A percentile compares a stretch with the other conserved stretches of the same genome.
Evolutionary conservation across 2,113 vertebrate genomes (phyloP).

Genomic region (Ictidomys tridecemlineatus): DNA sequence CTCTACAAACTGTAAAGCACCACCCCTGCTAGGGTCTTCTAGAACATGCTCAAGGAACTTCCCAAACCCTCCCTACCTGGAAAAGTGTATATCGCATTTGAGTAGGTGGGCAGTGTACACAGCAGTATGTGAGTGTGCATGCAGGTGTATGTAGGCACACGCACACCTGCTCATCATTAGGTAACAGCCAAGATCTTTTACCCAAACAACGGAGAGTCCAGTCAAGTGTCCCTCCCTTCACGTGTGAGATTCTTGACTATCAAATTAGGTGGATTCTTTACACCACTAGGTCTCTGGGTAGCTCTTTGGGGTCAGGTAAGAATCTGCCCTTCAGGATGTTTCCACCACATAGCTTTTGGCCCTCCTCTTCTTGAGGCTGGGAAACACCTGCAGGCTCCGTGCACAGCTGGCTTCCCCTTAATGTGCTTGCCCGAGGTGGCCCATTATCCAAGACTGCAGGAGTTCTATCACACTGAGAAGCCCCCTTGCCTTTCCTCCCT

Average conservation of each 20-base stretch:
- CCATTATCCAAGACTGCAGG: background rate
- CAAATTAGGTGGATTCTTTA: background rate
- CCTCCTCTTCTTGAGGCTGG: background rate
- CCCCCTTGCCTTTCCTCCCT: background rate
- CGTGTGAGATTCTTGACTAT: background rate
- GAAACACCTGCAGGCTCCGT: background rate
- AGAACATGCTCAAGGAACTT: background rate
- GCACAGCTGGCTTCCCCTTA: background rate
- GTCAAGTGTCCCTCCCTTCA: background rate
- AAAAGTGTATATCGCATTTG: background rate
- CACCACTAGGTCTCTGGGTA: background rate
- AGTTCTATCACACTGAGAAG: background rate
- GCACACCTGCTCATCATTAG: background rate
- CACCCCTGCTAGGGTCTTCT: accelerated
- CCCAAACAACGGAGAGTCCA: no score
- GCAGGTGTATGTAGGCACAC: accelerated
- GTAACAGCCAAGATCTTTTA: background rate
- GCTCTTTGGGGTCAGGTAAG: background rate
- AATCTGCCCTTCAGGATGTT: background rate
- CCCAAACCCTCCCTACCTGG: background rate
- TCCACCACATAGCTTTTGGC: no score
- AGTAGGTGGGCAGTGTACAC: background rate
- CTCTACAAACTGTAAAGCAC: background rate
- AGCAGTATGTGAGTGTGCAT: background rate
- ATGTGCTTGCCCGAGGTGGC: background rate